Base-by-base conservation (phyloP, 2,888 invertebrate genomes). In the Eristalinus sepulchralis region DNA sequence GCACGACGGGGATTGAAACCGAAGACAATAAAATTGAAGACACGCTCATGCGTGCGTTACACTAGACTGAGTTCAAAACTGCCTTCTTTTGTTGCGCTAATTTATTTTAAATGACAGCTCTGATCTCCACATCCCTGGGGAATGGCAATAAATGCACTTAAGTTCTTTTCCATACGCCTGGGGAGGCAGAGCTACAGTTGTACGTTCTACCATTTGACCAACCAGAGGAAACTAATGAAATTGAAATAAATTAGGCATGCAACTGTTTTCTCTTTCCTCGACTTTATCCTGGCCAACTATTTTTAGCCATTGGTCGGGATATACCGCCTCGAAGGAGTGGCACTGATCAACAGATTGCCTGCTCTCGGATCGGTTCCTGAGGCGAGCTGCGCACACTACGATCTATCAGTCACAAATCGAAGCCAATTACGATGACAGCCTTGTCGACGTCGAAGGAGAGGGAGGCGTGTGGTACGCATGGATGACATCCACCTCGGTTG, bases 51-150 rank as follows among this genome's bases (percentile, higher is more conserved):
- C 82, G 81, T 82, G 82, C 70, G 82, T 85, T 78, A 39, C 76
- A 73, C 77, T 68, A 55, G 72, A 71, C 62, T 76, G 67, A 59
- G 68, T 77, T 4, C 59, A 63, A 53, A 81, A 75, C 57, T 68
- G 72, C 81, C 72, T 64, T 59, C 82, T 73, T 73, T 78, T 34
- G 62, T 77, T 77, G 72, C 78, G 73, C 82, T 86, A 86, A 86
- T 86, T 86, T 86, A 82, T 86, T 86, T 86, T 86, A 86, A 86
- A 82, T 86, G 85, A 86, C 85, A 86, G 85, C 62, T 59, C 27
- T 53, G 27, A 78, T 71, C 73, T n/a, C 73, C 82, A 66, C 72
- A 82, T 82, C 77, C 24, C 78, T 68, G 57, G 73, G 63, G 62
- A 78, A 73, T 55, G 78, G 55, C 66, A 75, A 77, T 63, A 73